Conservation (phyloP, 2,888 invertebrate species). For the Clusia tigrina region DNA sequence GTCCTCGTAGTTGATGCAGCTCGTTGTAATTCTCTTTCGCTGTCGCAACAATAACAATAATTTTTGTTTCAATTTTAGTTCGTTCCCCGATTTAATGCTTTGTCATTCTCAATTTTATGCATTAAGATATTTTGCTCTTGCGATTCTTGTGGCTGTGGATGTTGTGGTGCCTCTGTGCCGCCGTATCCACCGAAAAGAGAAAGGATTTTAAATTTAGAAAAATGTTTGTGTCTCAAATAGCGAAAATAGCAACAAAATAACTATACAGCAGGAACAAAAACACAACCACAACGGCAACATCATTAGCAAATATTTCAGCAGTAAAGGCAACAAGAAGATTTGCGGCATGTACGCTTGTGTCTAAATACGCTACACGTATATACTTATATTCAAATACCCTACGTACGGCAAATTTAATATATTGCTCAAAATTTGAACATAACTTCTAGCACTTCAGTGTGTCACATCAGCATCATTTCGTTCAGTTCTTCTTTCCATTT, state of each 20-base stretch:
- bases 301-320: slow-evolving; percentile 4
- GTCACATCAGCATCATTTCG: no score
- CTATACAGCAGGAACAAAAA: slow-evolving; percentile 10
- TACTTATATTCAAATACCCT: neutral
- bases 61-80: slow-evolving; percentile 48
- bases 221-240: neutral
- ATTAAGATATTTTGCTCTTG: slow-evolving; percentile 7
- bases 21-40: slow-evolving; percentile 8
- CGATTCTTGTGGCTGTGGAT: neutral
- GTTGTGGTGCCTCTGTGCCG: slow-evolving; percentile 17
- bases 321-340: no score
- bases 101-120: slow-evolving; percentile 39
- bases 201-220: slow-evolving; percentile 4
- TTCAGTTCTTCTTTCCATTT: no score
- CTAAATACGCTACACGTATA: no score
- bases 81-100: slow-evolving; percentile 47
- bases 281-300: slow-evolving; percentile 27
- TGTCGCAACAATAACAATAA: slow-evolving; percentile 21
- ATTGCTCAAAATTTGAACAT: no score
- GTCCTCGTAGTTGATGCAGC: slow-evolving; percentile 7
- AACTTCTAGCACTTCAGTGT: no score
- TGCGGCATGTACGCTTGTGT: no score
- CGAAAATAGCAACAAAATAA: slow-evolving; percentile 6
- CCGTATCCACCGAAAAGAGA: slow-evolving; percentile 8
- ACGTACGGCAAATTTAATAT: neutral